A percentile compares a stretch with the other conserved stretches of the same genome.
Conservation (phyloP, 2,888 invertebrate genomes). For the Gisinianus flammeolus region DNA sequence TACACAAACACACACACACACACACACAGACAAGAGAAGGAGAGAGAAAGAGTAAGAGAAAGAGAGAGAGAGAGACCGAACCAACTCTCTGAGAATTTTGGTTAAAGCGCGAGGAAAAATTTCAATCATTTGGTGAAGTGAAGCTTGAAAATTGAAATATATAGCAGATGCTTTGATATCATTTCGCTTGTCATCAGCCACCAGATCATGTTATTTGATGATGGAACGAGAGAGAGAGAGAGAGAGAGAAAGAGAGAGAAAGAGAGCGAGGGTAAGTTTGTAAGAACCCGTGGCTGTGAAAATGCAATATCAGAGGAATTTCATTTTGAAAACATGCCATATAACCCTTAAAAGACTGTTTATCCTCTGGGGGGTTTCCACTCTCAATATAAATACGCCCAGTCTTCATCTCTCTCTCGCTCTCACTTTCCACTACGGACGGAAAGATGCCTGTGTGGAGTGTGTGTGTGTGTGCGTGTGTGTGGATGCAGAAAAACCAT, state of each 20-base stretch:
- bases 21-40: no score
- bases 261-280: constrained; percentile 22
- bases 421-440: neutral
- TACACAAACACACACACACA: no score
- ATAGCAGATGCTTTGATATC: constrained; percentile 60
- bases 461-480: neutral
- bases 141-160: constrained; percentile 60
- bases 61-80: neutral
- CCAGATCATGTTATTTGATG: constrained; percentile 60
- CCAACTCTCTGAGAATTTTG: constrained; percentile 14
- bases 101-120: constrained; percentile 54
- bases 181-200: constrained; percentile 60
- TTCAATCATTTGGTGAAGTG: constrained; percentile 60
- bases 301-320: constrained; percentile 60
- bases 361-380: constrained; percentile 57
- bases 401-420: neutral
- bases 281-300: constrained; percentile 49
- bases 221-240: constrained; percentile 19
- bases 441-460: neutral
- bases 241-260: constrained; percentile 22
- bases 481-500: neutral
- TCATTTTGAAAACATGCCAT: constrained; percentile 59
- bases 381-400: constrained; percentile 50
- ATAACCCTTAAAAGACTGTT: constrained; percentile 59
- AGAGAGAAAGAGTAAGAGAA: neutral